Percentiles rank a stretch among this genome's conserved stretches.
phyloP scores from a whole-genome alignment of 2,888 invertebrate species.

The Clitarchus hookeri region DNA sequence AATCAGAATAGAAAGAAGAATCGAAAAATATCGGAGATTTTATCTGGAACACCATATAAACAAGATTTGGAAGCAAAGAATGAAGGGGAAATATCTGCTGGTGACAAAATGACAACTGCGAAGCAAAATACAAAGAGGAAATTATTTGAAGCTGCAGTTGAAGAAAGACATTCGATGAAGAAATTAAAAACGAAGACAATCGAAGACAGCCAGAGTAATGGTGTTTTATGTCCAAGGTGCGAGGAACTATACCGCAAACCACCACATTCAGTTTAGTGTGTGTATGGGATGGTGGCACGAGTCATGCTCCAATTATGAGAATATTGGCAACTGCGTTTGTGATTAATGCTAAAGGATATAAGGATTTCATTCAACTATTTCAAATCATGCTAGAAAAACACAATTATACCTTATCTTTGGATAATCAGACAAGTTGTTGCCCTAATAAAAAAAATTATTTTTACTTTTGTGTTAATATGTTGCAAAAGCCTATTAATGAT shows the following conservation, averaged over 20 bases:
- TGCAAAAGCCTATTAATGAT: too few species aligned
- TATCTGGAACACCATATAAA: background rate
- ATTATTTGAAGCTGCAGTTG: background rate
- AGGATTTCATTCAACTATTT: background rate
- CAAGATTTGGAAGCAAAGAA: background rate
- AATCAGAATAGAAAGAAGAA: background rate
- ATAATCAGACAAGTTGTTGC: background rate
- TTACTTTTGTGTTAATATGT: background rate
- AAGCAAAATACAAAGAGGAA: background rate
- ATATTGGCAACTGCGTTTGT: background rate
- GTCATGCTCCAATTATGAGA: background rate
- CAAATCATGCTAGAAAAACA: background rate
- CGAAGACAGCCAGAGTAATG: background rate
- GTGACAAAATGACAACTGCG: background rate
- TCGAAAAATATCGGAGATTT: too few species aligned
- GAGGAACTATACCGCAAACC: background rate
- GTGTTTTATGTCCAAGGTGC: background rate
- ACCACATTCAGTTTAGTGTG: background rate
- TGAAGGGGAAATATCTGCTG: background rate
- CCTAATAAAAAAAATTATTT: background rate
- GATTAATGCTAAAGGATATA: background rate
- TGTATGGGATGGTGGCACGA: background rate
- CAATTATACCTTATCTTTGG: background rate
- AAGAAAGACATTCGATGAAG: background rate
- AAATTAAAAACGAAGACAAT: background rate